Conservation (phyloP, 2,113 vertebrate species). For the Sylvia atricapilla region DNA sequence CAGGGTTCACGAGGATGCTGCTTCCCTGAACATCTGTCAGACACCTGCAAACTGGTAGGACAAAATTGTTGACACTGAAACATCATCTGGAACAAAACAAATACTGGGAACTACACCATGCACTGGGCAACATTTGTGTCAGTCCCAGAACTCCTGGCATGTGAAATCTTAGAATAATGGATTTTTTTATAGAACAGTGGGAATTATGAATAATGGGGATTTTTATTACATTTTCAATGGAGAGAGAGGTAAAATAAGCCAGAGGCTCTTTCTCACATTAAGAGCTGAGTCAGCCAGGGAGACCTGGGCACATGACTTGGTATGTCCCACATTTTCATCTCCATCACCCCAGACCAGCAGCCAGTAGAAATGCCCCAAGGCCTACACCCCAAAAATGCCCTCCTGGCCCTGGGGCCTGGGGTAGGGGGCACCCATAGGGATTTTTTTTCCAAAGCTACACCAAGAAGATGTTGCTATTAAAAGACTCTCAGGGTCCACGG, state of each 20-base stretch:
- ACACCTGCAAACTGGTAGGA: neutral
- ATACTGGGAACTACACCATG: neutral
- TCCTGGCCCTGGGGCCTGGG: fast-evolving
- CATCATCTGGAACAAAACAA: neutral
- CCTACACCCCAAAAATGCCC: neutral
- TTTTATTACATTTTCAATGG: neutral
- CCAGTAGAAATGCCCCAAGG: neutral
- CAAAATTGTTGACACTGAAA: neutral
- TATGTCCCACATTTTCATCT: neutral
- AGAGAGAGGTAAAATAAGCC: neutral
- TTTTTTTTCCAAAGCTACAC: neutral
- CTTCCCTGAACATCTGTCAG: fast-evolving
- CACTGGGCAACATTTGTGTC: neutral
- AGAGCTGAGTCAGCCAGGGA: neutral
- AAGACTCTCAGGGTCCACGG: neutral
- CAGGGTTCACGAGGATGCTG: neutral
- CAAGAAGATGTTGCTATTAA: neutral
- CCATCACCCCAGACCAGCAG: neutral
- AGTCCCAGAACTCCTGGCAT: neutral
- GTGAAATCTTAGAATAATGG: neutral
- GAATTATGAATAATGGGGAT: neutral
- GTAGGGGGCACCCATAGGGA: fast-evolving
- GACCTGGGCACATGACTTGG: too few relatives aligned
- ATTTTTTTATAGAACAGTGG: neutral
- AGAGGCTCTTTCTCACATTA: neutral